These are phyloP conservation scores for Megalopta genalis DNA, from an alignment of 1,140 invertebrate species.

Conservation along the genomic window DNA sequence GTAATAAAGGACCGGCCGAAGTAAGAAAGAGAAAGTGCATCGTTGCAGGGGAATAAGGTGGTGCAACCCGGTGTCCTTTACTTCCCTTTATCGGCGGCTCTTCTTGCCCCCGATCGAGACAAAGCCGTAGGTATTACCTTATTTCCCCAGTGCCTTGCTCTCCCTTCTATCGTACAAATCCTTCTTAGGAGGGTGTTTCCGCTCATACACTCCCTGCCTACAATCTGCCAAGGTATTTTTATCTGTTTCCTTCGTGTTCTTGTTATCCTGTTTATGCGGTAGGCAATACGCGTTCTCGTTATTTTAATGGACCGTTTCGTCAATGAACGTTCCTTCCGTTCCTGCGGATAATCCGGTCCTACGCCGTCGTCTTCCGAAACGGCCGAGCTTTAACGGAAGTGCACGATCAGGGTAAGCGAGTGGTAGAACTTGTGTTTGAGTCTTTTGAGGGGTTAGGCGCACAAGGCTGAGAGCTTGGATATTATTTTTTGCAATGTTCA, in stretches of 20 bases:
- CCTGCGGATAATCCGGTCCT: background rate
- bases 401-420: no score
- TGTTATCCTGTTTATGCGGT: slow-evolving; percentile 14
- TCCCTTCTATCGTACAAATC: slow-evolving; percentile 67
- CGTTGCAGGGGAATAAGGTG: slow-evolving; percentile 29
- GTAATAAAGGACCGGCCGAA: slow-evolving; percentile 35
- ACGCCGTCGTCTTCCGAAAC: background rate
- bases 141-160: slow-evolving; percentile 72
- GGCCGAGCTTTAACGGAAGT: background rate
- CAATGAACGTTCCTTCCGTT: background rate
- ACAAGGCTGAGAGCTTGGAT: no score
- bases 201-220: slow-evolving; percentile 33
- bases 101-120: slow-evolving; percentile 67
- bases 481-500: no score
- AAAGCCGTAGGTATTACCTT: slow-evolving; percentile 73
- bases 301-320: slow-evolving; percentile 25
- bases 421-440: no score
- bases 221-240: slow-evolving; percentile 34
- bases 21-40: slow-evolving; percentile 25
- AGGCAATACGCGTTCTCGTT: slow-evolving; percentile 18
- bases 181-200: slow-evolving; percentile 67
- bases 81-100: slow-evolving; percentile 48
- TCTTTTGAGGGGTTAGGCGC: no score
- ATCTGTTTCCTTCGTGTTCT: slow-evolving; percentile 6
- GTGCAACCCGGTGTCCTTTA: slow-evolving; percentile 49